These are phyloP conservation scores for Leptodactylus fallax DNA, from an alignment of 2,797 vertebrate genomes.

Conservation along the genomic window DNA sequence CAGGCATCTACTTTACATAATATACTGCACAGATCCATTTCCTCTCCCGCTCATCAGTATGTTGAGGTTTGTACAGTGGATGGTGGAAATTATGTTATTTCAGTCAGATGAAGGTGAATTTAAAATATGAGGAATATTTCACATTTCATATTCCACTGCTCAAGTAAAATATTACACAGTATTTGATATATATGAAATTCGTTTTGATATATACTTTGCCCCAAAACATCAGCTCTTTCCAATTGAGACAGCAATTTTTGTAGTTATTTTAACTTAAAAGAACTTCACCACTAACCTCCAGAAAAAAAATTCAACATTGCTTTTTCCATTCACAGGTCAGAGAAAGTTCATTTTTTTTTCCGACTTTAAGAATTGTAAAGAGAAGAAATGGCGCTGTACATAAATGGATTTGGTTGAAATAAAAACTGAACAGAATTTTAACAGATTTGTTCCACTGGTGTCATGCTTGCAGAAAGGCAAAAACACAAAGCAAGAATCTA, in stretches of 20 bases:
- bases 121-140: conserved; percentile 32
- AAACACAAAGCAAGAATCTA: conserved; percentile 7
- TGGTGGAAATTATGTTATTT: conserved; percentile 45
- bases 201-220: conserved; percentile 44
- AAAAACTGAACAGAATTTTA: conserved; percentile 33
- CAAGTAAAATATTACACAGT: conserved; percentile 43
- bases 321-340: conserved; percentile 29
- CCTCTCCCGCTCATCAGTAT: conserved; percentile 34
- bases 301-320: conserved; percentile 29
- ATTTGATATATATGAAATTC: conserved; percentile 49
- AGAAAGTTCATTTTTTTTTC: conserved; percentile 20
- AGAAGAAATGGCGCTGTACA: conserved; percentile 30
- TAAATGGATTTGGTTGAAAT: conserved; percentile 50
- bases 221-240: conserved; percentile 29
- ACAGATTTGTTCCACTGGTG: conserved; percentile 14
- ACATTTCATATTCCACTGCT: conserved; percentile 38
- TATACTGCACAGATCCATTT: conserved; percentile 4
- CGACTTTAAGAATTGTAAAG: conserved; percentile 34
- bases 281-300: conserved; percentile 35
- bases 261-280: conserved; percentile 53
- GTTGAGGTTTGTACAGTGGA: neutral
- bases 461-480: neutral
- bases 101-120: conserved; percentile 38
- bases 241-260: conserved; percentile 42
- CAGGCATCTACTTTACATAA: conserved; percentile 53